A percentile compares a stretch with the other conserved stretches of the same genome.
phyloP scores from a whole-genome alignment of 2,113 vertebrate species.

The Galbula dea region DNA sequence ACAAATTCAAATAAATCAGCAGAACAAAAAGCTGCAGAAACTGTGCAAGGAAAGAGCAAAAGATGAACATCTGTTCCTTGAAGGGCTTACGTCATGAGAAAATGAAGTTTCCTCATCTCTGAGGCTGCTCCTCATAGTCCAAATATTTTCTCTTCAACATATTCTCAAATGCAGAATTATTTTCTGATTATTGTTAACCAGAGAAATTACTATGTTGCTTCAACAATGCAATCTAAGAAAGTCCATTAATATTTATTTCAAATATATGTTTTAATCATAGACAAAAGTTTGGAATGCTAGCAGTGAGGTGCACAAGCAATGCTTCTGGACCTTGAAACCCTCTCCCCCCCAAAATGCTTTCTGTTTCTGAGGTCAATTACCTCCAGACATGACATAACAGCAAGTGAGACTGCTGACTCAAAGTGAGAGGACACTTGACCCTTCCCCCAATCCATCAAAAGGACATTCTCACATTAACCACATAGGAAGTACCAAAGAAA shows the following conservation, averaged over 20 bases:
- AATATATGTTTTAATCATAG: neutral
- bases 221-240: neutral
- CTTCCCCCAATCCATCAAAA: neutral
- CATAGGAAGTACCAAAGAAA: neutral
- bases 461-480: neutral
- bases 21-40: neutral
- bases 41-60: neutral
- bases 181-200: neutral
- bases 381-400: neutral
- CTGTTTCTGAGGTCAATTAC: neutral
- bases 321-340: neutral
- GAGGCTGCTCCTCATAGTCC: neutral
- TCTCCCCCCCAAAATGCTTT: neutral
- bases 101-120: neutral
- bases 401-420: neutral
- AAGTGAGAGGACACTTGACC: neutral
- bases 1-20: neutral
- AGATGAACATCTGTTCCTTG: neutral
- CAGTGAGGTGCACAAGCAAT: neutral
- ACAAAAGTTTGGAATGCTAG: neutral
- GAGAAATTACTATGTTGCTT: neutral
- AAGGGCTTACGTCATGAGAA: neutral
- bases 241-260: neutral
- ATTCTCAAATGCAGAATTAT: neutral
- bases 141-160: neutral